These are phyloP conservation scores for Chrysolina oricalcia DNA, from an alignment of 2,888 invertebrate species.

Conservation along the genomic window DNA sequence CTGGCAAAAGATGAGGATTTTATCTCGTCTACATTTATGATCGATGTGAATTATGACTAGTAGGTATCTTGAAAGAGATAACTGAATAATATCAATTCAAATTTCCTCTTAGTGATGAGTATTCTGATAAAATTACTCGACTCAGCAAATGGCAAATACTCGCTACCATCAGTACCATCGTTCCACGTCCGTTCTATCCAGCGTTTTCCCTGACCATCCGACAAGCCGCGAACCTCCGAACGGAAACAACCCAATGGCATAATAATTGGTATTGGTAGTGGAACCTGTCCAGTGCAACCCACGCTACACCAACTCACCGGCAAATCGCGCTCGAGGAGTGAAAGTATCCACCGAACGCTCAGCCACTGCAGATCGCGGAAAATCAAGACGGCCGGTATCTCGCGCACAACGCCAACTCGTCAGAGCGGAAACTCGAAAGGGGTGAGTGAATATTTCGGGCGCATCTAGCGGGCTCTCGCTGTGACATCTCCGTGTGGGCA, in stretches of 20 bases:
- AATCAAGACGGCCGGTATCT: slow-evolving; percentile 21
- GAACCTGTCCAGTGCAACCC: slow-evolving; percentile 33
- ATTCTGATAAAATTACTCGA: too few species aligned
- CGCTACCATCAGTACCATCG: too few species aligned
- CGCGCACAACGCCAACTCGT: slow-evolving; percentile 21
- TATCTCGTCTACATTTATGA: too few species aligned
- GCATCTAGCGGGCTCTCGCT: slow-evolving; percentile 10
- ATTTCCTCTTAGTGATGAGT: too few species aligned
- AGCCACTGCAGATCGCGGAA: slow-evolving; percentile 22
- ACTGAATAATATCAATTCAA: too few species aligned
- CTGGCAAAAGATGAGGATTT: too few species aligned
- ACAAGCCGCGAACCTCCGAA: background rate
- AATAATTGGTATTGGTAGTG: slow-evolving; percentile 31
- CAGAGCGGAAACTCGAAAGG: slow-evolving; percentile 6
- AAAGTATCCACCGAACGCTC: slow-evolving; percentile 15
- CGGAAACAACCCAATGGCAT: slow-evolving; percentile 8
- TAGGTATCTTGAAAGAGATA: too few species aligned
- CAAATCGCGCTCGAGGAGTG: slow-evolving; percentile 25
- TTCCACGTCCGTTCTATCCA: background rate
- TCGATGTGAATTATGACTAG: too few species aligned
- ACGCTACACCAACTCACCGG: slow-evolving; percentile 24
- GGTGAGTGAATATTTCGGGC: slow-evolving; percentile 24
- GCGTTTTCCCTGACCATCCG: background rate
- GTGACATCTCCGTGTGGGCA: slow-evolving; percentile 11
- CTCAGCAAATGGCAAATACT: too few species aligned